These are phyloP conservation scores for Cephus sareptanus DNA, from an alignment of 2,888 invertebrate genomes.

Conservation along the genomic window DNA sequence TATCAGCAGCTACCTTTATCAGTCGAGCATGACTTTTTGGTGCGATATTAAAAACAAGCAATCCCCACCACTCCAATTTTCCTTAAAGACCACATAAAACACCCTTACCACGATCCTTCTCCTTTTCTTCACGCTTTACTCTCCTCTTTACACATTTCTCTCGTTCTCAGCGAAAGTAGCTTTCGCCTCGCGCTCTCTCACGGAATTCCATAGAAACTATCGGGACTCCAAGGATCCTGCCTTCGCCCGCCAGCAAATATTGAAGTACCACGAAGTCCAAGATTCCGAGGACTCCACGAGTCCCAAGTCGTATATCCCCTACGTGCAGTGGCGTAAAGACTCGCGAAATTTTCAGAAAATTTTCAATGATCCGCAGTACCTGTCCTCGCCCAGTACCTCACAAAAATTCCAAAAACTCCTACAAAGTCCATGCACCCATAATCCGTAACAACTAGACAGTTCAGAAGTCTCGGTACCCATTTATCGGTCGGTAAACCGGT, in stretches of 20 bases:
- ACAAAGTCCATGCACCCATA: background rate
- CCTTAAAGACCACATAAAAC: background rate
- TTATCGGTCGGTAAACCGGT: background rate
- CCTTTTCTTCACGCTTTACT: background rate
- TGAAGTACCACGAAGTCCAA: background rate
- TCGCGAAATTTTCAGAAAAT: background rate
- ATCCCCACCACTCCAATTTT: background rate
- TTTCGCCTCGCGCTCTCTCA: background rate
- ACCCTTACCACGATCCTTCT: background rate
- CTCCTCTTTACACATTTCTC: background rate
- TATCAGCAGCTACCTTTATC: background rate
- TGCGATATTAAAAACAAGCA: background rate
- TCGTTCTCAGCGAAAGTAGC: background rate
- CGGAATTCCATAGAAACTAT: background rate
- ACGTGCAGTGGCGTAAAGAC: background rate
- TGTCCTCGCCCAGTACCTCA: background rate
- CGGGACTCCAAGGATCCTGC: background rate
- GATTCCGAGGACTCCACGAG: background rate
- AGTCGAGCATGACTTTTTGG: background rate
- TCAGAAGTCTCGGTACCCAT: background rate
- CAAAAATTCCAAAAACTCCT: background rate
- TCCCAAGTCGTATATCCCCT: background rate
- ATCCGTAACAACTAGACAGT: background rate
- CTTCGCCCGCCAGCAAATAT: background rate
- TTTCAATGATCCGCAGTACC: background rate